Evolutionary conservation across 1,140 invertebrate genomes (phyloP).

Genomic region (Octopus bimaculoides): DNA sequence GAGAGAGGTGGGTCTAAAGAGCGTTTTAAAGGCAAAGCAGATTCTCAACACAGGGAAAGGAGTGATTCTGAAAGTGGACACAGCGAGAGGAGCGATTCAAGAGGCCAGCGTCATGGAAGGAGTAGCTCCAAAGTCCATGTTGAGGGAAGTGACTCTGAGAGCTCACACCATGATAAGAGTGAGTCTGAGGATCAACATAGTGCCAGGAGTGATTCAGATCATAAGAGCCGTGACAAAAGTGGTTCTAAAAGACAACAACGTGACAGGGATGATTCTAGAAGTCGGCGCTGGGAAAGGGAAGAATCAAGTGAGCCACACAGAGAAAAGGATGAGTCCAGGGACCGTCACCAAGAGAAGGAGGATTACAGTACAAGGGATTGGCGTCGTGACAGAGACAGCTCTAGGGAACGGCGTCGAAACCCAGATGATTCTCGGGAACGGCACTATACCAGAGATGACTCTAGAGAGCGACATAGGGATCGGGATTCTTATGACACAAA

Average conservation of each 20-base stretch:
- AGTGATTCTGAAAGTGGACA: too few species aligned
- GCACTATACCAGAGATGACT: constrained; percentile 1
- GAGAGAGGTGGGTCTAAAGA: too few species aligned
- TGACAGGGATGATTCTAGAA: neutral
- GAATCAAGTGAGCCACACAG: neutral
- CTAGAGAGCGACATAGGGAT: neutral
- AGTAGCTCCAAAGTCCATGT: too few species aligned
- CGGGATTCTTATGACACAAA: constrained; percentile 16
- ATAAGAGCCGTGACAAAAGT: too few species aligned
- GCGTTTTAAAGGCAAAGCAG: too few species aligned
- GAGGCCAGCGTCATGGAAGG: too few species aligned
- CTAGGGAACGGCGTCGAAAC: neutral
- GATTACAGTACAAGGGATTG: neutral
- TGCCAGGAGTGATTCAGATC: too few species aligned
- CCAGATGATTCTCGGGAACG: neutral
- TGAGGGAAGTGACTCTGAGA: too few species aligned
- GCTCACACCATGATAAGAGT: too few species aligned
- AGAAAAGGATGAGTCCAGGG: constrained; percentile 10
- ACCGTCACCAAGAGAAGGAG: constrained; percentile 25
- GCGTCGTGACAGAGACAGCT: constrained; percentile 3
- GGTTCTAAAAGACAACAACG: neutral
- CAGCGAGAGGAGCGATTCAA: too few species aligned
- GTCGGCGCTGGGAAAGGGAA: neutral
- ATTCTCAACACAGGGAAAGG: too few species aligned
- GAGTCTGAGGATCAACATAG: too few species aligned